These are phyloP conservation scores for Mionectes macconnelli DNA, from an alignment of 2,113 vertebrate genomes.

Conservation along the genomic window DNA sequence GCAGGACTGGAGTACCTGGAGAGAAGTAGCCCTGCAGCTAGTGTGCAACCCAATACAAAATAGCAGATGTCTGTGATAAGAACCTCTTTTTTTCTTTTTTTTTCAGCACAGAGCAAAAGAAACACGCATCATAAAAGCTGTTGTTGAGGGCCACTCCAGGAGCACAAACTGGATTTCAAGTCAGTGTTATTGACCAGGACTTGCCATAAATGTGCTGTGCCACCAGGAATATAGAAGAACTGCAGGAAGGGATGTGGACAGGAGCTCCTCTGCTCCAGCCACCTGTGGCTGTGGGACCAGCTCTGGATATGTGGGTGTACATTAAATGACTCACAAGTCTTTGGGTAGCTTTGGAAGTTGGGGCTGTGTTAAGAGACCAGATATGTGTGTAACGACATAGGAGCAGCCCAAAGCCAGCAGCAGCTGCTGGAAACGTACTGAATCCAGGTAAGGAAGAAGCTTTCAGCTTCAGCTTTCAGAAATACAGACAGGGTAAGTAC, in stretches of 20 bases:
- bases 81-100: background rate
- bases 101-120: background rate
- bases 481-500: background rate
- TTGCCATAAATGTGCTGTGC: background rate
- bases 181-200: background rate
- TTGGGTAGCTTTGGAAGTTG: background rate
- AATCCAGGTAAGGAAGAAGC: background rate
- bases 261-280: background rate
- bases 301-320: background rate
- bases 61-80: background rate
- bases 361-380: background rate
- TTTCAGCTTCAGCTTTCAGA: background rate
- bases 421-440: background rate
- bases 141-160: background rate
- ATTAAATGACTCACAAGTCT: background rate
- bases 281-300: background rate
- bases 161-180: background rate
- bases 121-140: background rate
- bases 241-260: background rate
- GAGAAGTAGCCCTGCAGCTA: background rate
- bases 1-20: background rate
- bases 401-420: background rate
- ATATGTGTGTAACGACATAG: background rate
- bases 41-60: background rate
- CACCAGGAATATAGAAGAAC: background rate